Percentiles rank a stretch among this genome's conserved stretches.
These are phyloP conservation scores for Brachionus asplanchnoidis DNA, from an alignment of 1,140 invertebrate species.

Conservation along the genomic window DNA sequence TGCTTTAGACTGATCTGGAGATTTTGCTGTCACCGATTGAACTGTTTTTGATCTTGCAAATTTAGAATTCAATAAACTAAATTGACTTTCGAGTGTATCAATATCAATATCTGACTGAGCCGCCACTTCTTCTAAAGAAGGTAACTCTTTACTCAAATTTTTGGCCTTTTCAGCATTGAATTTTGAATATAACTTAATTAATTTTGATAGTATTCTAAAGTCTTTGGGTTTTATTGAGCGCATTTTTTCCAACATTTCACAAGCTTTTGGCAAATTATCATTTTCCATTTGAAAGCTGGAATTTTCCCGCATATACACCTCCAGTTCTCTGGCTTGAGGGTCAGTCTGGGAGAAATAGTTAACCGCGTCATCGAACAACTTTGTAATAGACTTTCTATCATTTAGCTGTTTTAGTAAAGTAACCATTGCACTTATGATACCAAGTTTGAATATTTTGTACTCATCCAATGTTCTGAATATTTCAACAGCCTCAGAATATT, in stretches of 20 bases:
- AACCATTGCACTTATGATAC: neutral
- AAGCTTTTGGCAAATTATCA: slow-evolving; percentile 70
- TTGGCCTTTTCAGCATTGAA: slow-evolving; percentile 71
- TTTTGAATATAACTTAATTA: slow-evolving; percentile 80
- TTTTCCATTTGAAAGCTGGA: slow-evolving; percentile 76
- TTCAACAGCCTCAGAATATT: neutral
- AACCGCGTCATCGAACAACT: neutral
- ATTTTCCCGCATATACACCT: slow-evolving; percentile 48
- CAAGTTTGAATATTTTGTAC: neutral
- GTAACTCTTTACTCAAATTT: slow-evolving; percentile 61
- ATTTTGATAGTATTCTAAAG: slow-evolving; percentile 72
- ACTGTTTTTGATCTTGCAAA: slow-evolving; percentile 63
- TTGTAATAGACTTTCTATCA: neutral
- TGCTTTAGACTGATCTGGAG: slow-evolving; percentile 47
- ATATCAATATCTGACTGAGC: slow-evolving; percentile 67
- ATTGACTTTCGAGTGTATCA: slow-evolving; percentile 76
- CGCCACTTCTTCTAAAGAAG: slow-evolving; percentile 64
- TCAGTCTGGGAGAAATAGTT: neutral
- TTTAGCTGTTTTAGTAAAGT: neutral
- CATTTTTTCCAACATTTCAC: slow-evolving; percentile 76
- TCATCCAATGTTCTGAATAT: neutral
- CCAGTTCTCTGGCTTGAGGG: slow-evolving; percentile 44
- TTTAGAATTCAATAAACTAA: slow-evolving; percentile 79
- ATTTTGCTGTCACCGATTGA: slow-evolving; percentile 49
- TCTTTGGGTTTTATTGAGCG: slow-evolving; percentile 70